Percentiles rank a stretch among this genome's conserved stretches.
These are phyloP conservation scores for Steinernema khuongi DNA, from an alignment of 1,140 invertebrate species.

Conservation along the genomic window DNA sequence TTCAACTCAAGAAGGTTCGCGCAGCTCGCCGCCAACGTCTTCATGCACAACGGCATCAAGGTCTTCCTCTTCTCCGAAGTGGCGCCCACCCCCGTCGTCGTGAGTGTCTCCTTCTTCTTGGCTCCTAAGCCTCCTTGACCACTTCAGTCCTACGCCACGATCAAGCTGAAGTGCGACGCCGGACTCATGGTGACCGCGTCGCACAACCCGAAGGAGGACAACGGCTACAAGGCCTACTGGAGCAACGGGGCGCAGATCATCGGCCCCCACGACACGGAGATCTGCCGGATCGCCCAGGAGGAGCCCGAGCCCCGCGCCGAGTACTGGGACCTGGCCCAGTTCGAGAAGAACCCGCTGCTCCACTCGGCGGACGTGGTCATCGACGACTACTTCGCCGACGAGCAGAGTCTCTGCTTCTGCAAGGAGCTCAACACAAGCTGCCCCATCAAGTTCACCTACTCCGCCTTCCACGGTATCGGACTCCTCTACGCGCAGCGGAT, in stretches of 20 bases:
- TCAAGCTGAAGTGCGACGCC: constrained; percentile 46
- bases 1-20: constrained; percentile 91
- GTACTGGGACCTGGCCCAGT: constrained; percentile 67
- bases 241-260: constrained; percentile 89
- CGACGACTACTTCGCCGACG: constrained; percentile 66
- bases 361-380: constrained; percentile 66
- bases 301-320: constrained; percentile 70
- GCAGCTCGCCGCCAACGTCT: constrained; percentile 76
- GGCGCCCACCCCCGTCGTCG: constrained; percentile 84
- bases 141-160: constrained; percentile 48
- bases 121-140: constrained; percentile 16
- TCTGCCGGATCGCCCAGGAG: constrained; percentile 72
- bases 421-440: constrained; percentile 65
- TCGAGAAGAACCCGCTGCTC: constrained; percentile 55
- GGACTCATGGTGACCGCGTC: constrained; percentile 75
- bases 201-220: constrained; percentile 97
- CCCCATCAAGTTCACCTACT: constrained; percentile 75
- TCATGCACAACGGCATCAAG: constrained; percentile 71
- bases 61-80: constrained; percentile 77
- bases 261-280: constrained; percentile 79
- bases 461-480: constrained; percentile 95
- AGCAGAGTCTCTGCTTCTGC: constrained; percentile 45
- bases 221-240: constrained; percentile 95
- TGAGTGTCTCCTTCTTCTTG: constrained; percentile 43
- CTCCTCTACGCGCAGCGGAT: constrained; percentile 72